These are phyloP conservation scores for Meteorus cinctellus DNA, from an alignment of 2,888 invertebrate species.

Conservation along the genomic window DNA sequence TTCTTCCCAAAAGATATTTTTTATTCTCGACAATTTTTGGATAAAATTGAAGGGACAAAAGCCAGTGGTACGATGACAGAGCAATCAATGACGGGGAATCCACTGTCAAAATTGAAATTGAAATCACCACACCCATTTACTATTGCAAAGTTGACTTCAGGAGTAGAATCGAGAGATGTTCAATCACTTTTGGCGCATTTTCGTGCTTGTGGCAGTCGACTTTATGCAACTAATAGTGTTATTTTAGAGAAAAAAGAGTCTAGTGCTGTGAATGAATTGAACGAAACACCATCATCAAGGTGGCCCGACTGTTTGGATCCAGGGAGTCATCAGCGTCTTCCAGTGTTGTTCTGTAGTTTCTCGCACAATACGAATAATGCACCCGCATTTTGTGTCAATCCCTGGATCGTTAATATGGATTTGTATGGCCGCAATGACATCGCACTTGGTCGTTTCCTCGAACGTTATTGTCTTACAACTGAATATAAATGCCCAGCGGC, in stretches of 20 bases:
- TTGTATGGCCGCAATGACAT: constrained; percentile 97
- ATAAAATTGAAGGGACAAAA: constrained; percentile 65
- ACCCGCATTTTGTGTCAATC: constrained; percentile 93
- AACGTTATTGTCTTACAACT: constrained; percentile 91
- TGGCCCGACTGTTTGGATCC: constrained; percentile 84
- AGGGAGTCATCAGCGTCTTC: constrained; percentile 88
- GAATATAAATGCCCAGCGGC: constrained; percentile 85
- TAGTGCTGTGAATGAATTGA: constrained; percentile 39
- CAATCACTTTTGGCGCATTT: constrained; percentile 88
- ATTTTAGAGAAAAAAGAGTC: constrained; percentile 48
- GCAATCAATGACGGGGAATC: constrained; percentile 47
- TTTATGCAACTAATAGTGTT: constrained; percentile 60
- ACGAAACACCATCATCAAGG: constrained; percentile 27
- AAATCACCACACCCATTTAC: constrained; percentile 85
- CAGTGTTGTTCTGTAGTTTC: constrained; percentile 92
- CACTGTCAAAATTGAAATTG: constrained; percentile 61
- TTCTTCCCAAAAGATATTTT: constrained; percentile 85
- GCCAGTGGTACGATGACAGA: constrained; percentile 53
- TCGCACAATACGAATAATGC: constrained; percentile 83
- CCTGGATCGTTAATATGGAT: constrained; percentile 94
- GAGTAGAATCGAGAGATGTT: constrained; percentile 79
- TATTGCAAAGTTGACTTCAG: constrained; percentile 80
- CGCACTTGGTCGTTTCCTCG: constrained; percentile 93
- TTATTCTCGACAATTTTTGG: constrained; percentile 79
- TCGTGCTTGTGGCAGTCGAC: constrained; percentile 85